These are phyloP conservation scores for Gallinago solitaria DNA, from an alignment of 2,797 vertebrate genomes.

Conservation along the genomic window DNA sequence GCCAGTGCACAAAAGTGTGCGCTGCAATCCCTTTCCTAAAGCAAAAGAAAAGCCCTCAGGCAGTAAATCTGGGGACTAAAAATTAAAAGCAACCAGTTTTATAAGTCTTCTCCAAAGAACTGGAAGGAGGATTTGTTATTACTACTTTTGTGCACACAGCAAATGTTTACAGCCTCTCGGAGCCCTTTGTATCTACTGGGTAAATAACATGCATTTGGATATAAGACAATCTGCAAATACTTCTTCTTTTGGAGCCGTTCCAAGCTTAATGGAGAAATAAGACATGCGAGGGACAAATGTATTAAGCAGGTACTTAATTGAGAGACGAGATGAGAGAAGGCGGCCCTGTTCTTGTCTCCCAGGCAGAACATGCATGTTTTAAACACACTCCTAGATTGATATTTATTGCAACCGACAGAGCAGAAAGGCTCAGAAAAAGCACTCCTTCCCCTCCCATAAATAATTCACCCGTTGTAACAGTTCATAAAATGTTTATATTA, in stretches of 20 bases:
- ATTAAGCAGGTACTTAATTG: slow-evolving; percentile 39
- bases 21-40: not conserved
- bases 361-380: not conserved
- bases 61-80: not conserved
- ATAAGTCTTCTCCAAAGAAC: not conserved
- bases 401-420: slow-evolving; percentile 6
- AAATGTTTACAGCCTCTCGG: not conserved
- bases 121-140: not conserved
- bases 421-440: slow-evolving; percentile 11
- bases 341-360: not conserved
- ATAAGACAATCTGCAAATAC: not conserved
- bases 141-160: not conserved
- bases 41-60: not conserved
- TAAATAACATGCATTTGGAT: not conserved
- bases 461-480: slow-evolving; percentile 22
- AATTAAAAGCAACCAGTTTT: not conserved
- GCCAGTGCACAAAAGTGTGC: not conserved
- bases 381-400: not conserved
- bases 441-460: slow-evolving; percentile 25
- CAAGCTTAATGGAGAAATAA: not conserved
- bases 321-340: not conserved
- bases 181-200: not conserved
- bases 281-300: not conserved
- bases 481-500: slow-evolving; percentile 58
- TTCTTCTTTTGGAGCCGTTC: not conserved